Base-by-base conservation (phyloP, 2,797 vertebrate species). In the Coendou prehensilis region DNA sequence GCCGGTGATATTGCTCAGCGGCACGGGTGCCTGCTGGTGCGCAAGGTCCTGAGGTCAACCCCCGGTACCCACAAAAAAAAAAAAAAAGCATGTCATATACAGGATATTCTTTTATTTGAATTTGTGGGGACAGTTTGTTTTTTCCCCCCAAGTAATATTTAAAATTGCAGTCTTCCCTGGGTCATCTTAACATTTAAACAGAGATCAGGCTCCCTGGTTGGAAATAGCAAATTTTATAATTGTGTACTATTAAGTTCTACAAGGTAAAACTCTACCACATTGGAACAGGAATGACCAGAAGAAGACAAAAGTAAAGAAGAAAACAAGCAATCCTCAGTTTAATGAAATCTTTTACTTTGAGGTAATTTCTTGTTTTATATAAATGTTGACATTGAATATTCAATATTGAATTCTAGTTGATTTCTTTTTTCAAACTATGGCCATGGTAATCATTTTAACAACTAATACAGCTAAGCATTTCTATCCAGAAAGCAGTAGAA, bases 271-370 rank as follows among this genome's bases (percentile, higher is more conserved):
- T 98, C 97, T 98, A 98, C 98, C 97, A 97, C 97, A 98, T 99
- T 99, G 98, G 97, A 98, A 98, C 98, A 99, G 99, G 98, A 99
- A 99, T 97, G 99, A 99, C 98, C 99, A 99, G 98, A 99, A 99
- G 99, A 99, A 99, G 99, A 99, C 99, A 33, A 99, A 99, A 98
- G 99, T 99, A 96, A 99, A 99, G 99, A 99, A 99, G 99, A 99
- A 99, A 99, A 99, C 99, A 96, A 99, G 99, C 98, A 99, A 99
- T 97, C 99, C 99, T 50, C 99, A 99, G 95, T 99, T 99, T 98
- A 99, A 99, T 30, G 99, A 99, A 98, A 99, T 99, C 3, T 99
- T 99, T 99, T 99, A 99, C 98, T 99, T 99, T 98, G 99, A 99
- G 99, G 99, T 98, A 96, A 97, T 94, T 98, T 98, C 91, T 98